Evolutionary conservation across 2,888 invertebrate species (phyloP), one percentile per base, ranked within the genome.

Genomic region (Lochmaea crataegi): DNA sequence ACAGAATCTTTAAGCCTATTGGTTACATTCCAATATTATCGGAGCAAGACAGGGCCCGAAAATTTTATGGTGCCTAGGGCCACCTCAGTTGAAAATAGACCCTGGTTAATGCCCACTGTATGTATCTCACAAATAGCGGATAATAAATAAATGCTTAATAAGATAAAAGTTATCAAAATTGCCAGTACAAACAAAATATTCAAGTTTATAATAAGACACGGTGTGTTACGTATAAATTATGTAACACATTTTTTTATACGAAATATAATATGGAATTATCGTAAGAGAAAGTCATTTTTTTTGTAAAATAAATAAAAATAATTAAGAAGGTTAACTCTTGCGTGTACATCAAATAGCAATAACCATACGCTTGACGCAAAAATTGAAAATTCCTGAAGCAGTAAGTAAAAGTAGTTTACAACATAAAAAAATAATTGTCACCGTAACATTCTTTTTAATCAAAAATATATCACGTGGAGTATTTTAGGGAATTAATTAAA

Each of bases 281-380:
- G 16, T 38, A 63, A 63, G 45, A 42, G 63, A 63, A 63, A 63
- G 63, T 63, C n/a, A 18, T n/a, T 16, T 63, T 45, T 45, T 45
- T 45, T 45, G 16, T 11, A 16, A 42, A 63, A n/a, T 12, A 18
- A 63, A 38, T 16, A 42, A 22, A 16, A 60, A 10, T 10, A 11
- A 56, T 56, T 56, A 10, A 56, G 18, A 56, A 56, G 22, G 56
- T 56, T 9, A 56, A 22, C 4, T 45, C 12, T 45, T 45, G 11
- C 4, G 14, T 45, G 14, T 45, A 32, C 32, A 32, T 32, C 32
- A 6, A 32, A 32, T 32, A 7, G 32, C 7, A 32, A 32, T 12
- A 45, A 12, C 4, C 4, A 45, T 45, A 12, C 6, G 32, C 6
- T 32, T 32, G 32, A 32, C 6, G 45, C 12, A 45, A 14, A 11